These are phyloP conservation scores for Zaprionus inermis DNA, from an alignment of 1,140 invertebrate genomes.

Conservation along the genomic window DNA sequence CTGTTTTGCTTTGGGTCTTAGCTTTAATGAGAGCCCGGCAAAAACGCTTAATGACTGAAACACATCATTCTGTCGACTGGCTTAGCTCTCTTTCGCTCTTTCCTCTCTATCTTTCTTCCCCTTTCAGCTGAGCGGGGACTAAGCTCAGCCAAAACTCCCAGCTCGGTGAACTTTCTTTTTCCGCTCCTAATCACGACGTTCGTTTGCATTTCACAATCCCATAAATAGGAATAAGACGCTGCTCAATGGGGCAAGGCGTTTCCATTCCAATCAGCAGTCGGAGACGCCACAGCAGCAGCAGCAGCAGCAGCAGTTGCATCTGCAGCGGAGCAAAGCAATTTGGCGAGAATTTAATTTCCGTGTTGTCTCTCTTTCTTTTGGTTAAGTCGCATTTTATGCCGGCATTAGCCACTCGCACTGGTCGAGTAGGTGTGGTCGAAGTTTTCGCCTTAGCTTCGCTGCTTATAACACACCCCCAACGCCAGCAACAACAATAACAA, in stretches of 20 bases:
- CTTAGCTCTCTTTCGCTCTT: slow-evolving; percentile 39
- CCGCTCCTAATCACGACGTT: not conserved
- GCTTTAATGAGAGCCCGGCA: slow-evolving; percentile 62
- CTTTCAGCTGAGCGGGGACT: slow-evolving; percentile 1
- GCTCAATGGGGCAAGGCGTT: slow-evolving; percentile 42
- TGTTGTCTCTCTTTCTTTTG: slow-evolving; percentile 22
- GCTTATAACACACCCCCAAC: slow-evolving; percentile 30
- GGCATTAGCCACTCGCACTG: slow-evolving; percentile 20
- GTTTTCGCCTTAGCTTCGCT: slow-evolving; percentile 42
- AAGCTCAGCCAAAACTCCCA: not conserved
- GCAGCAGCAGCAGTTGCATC: slow-evolving; percentile 26
- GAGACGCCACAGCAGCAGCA: not conserved
- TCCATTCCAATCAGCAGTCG: slow-evolving; percentile 46
- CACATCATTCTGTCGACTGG: slow-evolving; percentile 62
- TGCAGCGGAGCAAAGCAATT: slow-evolving; percentile 19
- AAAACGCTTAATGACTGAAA: slow-evolving; percentile 72
- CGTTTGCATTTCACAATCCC: slow-evolving; percentile 72
- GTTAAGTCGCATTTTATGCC: slow-evolving; percentile 44
- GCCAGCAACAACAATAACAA: too few relatives aligned
- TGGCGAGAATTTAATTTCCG: slow-evolving; percentile 53
- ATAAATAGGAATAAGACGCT: slow-evolving; percentile 71
- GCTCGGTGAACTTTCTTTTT: not conserved
- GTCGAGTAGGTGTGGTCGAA: slow-evolving; percentile 26
- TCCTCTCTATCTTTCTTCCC: not conserved
- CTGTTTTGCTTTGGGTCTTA: slow-evolving; percentile 65